Evolutionary conservation across 2,113 vertebrate species (phyloP), one percentile per base, ranked within the genome.

Genomic region (Melospiza georgiana): DNA sequence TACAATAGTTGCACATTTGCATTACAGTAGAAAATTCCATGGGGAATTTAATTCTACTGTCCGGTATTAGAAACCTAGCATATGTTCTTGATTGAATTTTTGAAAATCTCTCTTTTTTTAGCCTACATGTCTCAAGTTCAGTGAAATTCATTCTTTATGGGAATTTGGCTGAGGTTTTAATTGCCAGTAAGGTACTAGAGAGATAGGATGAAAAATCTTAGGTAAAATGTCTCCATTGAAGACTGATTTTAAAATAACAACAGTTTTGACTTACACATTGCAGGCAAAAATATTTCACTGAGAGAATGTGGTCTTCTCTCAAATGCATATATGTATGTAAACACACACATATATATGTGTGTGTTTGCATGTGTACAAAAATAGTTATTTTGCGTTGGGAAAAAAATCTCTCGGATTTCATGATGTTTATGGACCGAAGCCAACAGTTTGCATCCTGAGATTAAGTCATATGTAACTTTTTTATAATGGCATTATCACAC

Each of bases 321-420:
- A 72, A 80, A 71, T n/a, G 20, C 3, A 6, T 6, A 11, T 6
- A 11, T 21, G 5, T 13, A 11, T 4, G 46, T 49, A 49, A 24
- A 48, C 1, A 39, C 2, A 46, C 3, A 15, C 3, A 14, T 1
- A 6, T 49, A 10, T 23, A 0, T 41, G 3, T 39, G 2, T 59
- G 10, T 59, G 11, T 82, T 12, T 52, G 7, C 25, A 3, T n/a
- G 10, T 33, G 6, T 49, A 41, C 49, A 79, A 71, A 88, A 85
- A 71, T 4, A 82, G 11, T 43, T 67, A 41, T 75, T 87, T 83
- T 88, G 30, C 2, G 3, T 48, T 46, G 43, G 33, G 55, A 65
- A 66, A 85, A 85, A 9, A 4, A 23, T 4, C 54, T 84, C 2
- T 88, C 25, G 46, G n/a, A 28, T 82, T 74, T 75, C 52, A 18